Evolutionary conservation across 2,113 vertebrate genomes (phyloP).

Genomic region (Delphinus delphis): DNA sequence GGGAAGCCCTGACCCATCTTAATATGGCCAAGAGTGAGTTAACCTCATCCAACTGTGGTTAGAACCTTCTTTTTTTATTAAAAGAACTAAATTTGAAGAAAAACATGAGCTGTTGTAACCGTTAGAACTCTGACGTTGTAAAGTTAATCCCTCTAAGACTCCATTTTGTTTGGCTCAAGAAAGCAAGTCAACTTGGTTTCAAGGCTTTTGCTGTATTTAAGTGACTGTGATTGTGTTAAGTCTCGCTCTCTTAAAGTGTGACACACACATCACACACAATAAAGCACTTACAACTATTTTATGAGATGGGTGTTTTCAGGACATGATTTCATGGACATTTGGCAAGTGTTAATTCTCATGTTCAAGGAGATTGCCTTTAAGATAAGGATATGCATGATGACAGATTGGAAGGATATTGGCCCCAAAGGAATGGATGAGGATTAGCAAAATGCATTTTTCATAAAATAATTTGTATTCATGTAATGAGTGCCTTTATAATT

Average conservation of each 20-base stretch:
- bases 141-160: conserved; percentile 16
- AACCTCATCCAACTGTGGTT: conserved; percentile 2
- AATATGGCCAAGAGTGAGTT: neutral
- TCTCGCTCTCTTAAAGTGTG: neutral
- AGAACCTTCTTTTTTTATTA: neutral
- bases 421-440: neutral
- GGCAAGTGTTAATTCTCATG: conserved; percentile 17
- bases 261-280: neutral
- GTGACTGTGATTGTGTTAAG: neutral
- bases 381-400: neutral
- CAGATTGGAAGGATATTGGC: neutral
- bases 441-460: conserved; percentile 44
- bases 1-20: neutral
- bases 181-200: conserved; percentile 18
- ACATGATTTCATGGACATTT: conserved; percentile 19
- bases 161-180: neutral
- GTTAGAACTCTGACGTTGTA: neutral
- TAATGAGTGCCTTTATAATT: conserved; percentile 42
- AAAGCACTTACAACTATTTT: neutral
- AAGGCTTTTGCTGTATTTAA: neutral
- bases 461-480: conserved; percentile 16
- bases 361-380: conserved; percentile 34
- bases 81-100: conserved; percentile 37
- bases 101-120: conserved; percentile 20
- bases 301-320: conserved; percentile 2